Base-by-base conservation (phyloP, 2,888 invertebrate species). In the Tupiocoris notatus region DNA sequence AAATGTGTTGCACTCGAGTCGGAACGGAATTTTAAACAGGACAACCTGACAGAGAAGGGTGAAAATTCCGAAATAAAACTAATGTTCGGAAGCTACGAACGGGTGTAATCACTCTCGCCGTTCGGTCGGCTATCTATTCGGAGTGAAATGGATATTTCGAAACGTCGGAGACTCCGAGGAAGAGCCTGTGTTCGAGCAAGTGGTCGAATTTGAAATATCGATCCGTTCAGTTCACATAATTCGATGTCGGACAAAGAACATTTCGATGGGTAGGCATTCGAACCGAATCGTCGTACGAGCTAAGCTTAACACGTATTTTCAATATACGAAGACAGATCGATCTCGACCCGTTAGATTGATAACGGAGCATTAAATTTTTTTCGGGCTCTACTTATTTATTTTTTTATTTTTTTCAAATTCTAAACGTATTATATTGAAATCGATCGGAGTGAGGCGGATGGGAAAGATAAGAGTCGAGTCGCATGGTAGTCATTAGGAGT, bases 401-500 rank as follows among this genome's bases (percentile, higher is more conserved):
- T n/a, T n/a, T n/a, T 9, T 7, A 54, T 54, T 54, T 16, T 54
- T 54, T 16, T 54, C 12, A 54, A 9, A 54, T n/a, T n/a, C n/a
- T n/a, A n/a, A n/a, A n/a, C n/a, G n/a, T n/a, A n/a, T n/a, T n/a
- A n/a, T n/a, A n/a, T n/a, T n/a, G n/a, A n/a, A n/a, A n/a, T n/a
- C n/a, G n/a, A n/a, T n/a, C n/a, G n/a, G n/a, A n/a, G n/a, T n/a
- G n/a, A n/a, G n/a, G n/a, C n/a, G n/a, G n/a, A n/a, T n/a, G n/a
- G n/a, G n/a, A n/a, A n/a, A n/a, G n/a, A n/a, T n/a, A n/a, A n/a
- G n/a, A n/a, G n/a, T n/a, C n/a, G n/a, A n/a, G n/a, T n/a, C n/a
- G n/a, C 6, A 39, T 12, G 39, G 56, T 68, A 24, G 76, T 68
- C 68, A 76, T 76, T 76, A 76, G 68, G 68, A 17, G 25, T 64